Evolutionary conservation across 2,888 invertebrate species (phyloP).

Genomic region (Cephus spinipes): DNA sequence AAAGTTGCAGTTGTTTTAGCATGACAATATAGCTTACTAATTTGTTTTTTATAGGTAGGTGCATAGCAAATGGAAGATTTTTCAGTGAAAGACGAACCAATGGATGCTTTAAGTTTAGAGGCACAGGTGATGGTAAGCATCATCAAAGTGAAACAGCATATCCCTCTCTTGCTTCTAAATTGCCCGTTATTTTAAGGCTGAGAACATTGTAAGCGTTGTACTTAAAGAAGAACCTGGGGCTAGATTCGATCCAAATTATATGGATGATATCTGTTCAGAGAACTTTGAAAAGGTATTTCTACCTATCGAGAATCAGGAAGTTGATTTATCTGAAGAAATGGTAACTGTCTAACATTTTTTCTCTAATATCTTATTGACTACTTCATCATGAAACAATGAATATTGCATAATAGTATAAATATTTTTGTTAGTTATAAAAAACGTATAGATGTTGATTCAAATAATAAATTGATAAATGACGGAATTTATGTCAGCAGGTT

Average conservation of each 20-base stretch:
- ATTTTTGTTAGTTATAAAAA: too few relatives aligned
- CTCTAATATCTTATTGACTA: too few relatives aligned
- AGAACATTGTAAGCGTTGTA: conserved; percentile 60
- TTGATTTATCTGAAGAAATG: conserved; percentile 59
- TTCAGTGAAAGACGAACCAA: conserved; percentile 53
- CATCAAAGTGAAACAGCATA: conserved; percentile 22
- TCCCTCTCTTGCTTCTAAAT: conserved; percentile 32
- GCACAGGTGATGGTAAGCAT: conserved; percentile 60
- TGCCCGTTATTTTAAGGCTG: conserved; percentile 54
- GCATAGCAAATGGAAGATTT: conserved; percentile 50
- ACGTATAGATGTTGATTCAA: too few relatives aligned
- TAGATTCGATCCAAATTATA: conserved; percentile 56
- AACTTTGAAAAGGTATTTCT: conserved; percentile 60
- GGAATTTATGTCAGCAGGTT: conserved; percentile 45
- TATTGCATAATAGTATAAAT: too few relatives aligned
- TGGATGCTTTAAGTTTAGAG: conserved; percentile 54
- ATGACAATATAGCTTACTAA: conserved; percentile 18
- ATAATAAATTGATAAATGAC: too few relatives aligned
- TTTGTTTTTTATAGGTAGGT: not conserved
- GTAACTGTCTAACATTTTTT: not conserved
- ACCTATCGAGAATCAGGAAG: conserved; percentile 59
- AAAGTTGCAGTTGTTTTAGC: not conserved
- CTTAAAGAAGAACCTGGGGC: conserved; percentile 59
- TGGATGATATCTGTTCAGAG: conserved; percentile 62
- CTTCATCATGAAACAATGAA: too few relatives aligned